phyloP scores from a whole-genome alignment of 2,113 vertebrate genomes.

The Gavialis gangeticus region DNA sequence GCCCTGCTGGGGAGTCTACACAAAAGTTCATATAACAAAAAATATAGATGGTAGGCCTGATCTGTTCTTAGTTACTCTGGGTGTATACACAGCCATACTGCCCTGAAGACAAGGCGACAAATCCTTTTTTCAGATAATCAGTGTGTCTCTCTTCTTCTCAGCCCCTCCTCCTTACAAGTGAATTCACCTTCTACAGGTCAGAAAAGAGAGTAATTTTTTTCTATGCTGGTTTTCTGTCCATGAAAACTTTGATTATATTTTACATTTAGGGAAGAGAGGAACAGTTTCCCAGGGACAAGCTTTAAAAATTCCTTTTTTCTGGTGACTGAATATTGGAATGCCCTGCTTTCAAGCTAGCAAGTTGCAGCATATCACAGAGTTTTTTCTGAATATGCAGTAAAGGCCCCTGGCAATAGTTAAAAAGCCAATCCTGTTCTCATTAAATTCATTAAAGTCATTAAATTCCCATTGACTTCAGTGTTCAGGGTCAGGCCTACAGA shows the following conservation, averaged over 20 bases:
- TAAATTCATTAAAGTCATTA: neutral
- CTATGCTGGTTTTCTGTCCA: neutral
- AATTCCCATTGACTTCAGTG: neutral
- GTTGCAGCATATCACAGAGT: neutral
- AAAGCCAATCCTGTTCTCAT: neutral
- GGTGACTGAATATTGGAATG: neutral
- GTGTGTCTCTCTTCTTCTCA: neutral
- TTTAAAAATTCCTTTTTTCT: neutral
- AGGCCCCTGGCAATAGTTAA: neutral
- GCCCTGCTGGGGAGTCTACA: neutral
- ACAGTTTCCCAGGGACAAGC: neutral
- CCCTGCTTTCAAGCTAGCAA: neutral
- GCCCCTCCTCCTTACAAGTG: neutral
- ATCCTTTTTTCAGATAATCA: neutral
- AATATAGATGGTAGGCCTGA: fast-evolving
- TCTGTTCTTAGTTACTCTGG: neutral
- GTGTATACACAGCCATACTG: neutral
- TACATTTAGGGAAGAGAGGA: neutral
- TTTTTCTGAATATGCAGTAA: neutral
- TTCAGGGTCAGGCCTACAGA: neutral
- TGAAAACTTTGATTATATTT: slow-evolving; percentile 4
- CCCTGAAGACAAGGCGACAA: neutral
- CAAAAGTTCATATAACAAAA: neutral
- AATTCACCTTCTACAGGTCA: neutral
- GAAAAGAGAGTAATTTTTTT: neutral